Evolutionary conservation across 2,797 vertebrate species (phyloP).

Genomic region (Scyliorhinus canicula): DNA sequence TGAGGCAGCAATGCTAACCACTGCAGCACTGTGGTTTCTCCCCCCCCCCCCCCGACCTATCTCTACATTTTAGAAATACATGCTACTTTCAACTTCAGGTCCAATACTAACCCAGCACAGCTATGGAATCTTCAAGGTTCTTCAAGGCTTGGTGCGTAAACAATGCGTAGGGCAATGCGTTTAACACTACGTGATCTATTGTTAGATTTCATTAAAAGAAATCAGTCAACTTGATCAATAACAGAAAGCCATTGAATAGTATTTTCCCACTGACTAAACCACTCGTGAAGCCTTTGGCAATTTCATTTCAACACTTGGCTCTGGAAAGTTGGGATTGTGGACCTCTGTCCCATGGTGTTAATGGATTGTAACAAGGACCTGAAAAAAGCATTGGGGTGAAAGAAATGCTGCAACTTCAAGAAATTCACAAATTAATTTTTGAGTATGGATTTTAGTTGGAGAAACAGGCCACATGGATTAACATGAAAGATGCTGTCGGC

Average conservation of each 20-base stretch:
- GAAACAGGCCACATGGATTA: background rate
- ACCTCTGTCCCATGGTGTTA: background rate
- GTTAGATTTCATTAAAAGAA: background rate
- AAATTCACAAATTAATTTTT: background rate
- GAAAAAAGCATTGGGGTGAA: background rate
- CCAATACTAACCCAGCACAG: background rate
- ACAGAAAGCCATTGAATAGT: background rate
- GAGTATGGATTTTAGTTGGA: background rate
- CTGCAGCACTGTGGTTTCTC: too few species aligned
- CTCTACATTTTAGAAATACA: background rate
- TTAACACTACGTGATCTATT: background rate
- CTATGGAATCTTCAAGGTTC: background rate
- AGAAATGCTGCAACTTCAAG: background rate
- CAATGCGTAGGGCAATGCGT: background rate
- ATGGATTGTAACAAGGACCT: background rate
- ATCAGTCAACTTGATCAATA: background rate
- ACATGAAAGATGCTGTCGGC: constrained; percentile 5
- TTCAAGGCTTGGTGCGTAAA: background rate
- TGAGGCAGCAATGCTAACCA: too few species aligned
- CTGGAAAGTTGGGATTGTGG: background rate
- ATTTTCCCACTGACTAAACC: background rate
- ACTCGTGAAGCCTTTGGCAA: background rate
- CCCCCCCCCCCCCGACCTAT: background rate
- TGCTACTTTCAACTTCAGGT: background rate
- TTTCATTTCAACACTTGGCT: background rate